Conservation (phyloP, 2,888 invertebrate genomes). For the Leptarthrus brevirostris region DNA sequence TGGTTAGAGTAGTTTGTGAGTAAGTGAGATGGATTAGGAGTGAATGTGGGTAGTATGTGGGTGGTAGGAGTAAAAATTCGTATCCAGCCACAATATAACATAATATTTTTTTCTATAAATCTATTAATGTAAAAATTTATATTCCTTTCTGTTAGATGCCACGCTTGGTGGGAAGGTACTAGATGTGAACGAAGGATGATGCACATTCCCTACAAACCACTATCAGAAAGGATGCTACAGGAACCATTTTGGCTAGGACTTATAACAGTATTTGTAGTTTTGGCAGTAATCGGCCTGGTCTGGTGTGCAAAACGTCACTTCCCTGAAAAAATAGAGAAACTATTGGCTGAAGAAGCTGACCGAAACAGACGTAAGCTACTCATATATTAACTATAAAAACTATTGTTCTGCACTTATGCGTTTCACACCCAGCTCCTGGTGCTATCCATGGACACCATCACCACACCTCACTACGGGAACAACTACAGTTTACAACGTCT, state of each 20-base stretch:
- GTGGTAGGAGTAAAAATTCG: too few species aligned
- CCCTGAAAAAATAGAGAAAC: constrained; percentile 85
- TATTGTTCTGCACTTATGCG: neutral
- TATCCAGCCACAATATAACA: too few species aligned
- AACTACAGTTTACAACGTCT: constrained; percentile 69
- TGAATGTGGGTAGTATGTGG: too few species aligned
- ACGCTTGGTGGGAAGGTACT: constrained; percentile 79
- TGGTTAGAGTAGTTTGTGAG: too few species aligned
- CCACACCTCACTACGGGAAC: constrained; percentile 73
- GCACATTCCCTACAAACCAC: constrained; percentile 76
- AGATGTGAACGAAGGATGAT: constrained; percentile 78
- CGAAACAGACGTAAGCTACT: constrained; percentile 74
- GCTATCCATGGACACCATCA: constrained; percentile 64
- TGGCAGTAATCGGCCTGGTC: constrained; percentile 81
- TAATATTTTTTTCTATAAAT: too few species aligned
- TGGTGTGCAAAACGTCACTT: constrained; percentile 89
- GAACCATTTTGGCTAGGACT: constrained; percentile 92
- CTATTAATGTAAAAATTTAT: too few species aligned
- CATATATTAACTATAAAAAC: neutral
- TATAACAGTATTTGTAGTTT: constrained; percentile 84
- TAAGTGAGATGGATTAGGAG: too few species aligned
- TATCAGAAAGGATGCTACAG: constrained; percentile 84
- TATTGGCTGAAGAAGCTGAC: constrained; percentile 83
- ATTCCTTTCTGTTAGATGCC: too few species aligned
- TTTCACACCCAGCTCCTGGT: constrained; percentile 59